Percentiles rank a stretch among this genome's conserved stretches.
Evolutionary conservation across 2,888 invertebrate genomes (phyloP).

Genomic region (Sacculina carcini): DNA sequence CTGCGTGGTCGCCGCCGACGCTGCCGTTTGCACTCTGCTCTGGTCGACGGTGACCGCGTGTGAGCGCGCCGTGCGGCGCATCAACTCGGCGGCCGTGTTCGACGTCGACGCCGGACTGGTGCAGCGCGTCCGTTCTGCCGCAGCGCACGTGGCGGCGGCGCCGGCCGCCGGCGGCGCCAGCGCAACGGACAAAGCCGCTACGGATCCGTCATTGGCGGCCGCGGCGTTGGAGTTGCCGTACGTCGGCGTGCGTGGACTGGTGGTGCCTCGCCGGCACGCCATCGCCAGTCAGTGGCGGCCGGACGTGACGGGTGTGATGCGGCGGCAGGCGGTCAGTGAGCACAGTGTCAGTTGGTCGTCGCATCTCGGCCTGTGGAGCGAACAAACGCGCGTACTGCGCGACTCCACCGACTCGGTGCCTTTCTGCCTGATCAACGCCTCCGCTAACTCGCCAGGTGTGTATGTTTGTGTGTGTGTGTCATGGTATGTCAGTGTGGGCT

Average conservation of each 20-base stretch:
- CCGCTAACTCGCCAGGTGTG: no score
- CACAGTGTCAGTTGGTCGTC: background rate
- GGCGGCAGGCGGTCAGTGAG: constrained; percentile 31
- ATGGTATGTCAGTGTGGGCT: no score
- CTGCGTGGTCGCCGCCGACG: background rate
- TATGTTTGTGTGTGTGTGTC: no score
- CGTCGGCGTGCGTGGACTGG: constrained; percentile 44
- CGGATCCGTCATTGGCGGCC: no score
- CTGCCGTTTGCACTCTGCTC: background rate
- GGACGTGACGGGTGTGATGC: constrained; percentile 46
- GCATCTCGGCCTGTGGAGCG: constrained; percentile 27
- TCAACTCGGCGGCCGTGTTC: constrained; percentile 38
- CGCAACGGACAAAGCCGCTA: no score
- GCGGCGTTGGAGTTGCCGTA: constrained; percentile 40
- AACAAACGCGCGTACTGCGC: constrained; percentile 48
- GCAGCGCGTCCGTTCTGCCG: no score
- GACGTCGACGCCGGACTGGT: constrained; percentile 36
- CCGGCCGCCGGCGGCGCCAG: no score
- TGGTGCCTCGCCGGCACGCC: constrained; percentile 45
- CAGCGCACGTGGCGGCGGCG: no score
- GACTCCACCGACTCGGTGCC: constrained; percentile 53
- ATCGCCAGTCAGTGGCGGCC: constrained; percentile 45
- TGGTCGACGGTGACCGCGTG: background rate
- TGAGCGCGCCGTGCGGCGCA: background rate
- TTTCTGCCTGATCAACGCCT: constrained; percentile 46